Evolutionary conservation across 2,113 vertebrate species (phyloP), one percentile per base, ranked within the genome.

Genomic region (Thomomys bottae): DNA sequence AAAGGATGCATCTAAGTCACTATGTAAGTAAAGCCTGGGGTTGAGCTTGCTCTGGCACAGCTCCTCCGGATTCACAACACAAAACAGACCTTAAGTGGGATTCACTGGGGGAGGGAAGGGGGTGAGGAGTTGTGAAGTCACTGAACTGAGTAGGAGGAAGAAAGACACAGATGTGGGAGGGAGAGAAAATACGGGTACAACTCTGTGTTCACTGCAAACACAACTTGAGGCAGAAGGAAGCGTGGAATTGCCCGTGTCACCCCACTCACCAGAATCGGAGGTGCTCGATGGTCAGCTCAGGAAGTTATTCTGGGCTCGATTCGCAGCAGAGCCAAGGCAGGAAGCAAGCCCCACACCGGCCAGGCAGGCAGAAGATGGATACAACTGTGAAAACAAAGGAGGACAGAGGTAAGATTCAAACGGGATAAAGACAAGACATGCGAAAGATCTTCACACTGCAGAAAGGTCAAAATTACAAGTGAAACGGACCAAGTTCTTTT

Each of bases 181-280:
- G 79, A 92, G 45, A 94, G 8, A 36, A 1, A 97, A 97, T 94
- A 89, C 71, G 63, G 72, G 84, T 64, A 94, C 84, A 96, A 17
- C 49, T 14, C 49, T 54, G 49, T 4, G 14, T 36, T 92, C 82
- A 95, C 84, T 26, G 94, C 26, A 91, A 96, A 95, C 70, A 88
- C 75, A 94, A 81, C 49, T 84, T 18, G 8, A 89, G 59, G 57
- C 28, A 80, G 93, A 95, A 63, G 71, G 94, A 93, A 91, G 84
- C 3, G 89, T 28, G 40, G 40, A 89, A 59, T 5, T 32, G 26
- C 38, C 80, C 92, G 6, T 70, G 76, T 42, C 91, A 81, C 82
- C 83, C 86, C 94, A 98, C 98, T 98, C 95, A 98, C 98, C 84
- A 32, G 84, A 88, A 64, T 0, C 32, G 78, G 57, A 73, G 85